Base-by-base conservation (phyloP, 1,140 invertebrate genomes). In the Cotesia chilonis region DNA sequence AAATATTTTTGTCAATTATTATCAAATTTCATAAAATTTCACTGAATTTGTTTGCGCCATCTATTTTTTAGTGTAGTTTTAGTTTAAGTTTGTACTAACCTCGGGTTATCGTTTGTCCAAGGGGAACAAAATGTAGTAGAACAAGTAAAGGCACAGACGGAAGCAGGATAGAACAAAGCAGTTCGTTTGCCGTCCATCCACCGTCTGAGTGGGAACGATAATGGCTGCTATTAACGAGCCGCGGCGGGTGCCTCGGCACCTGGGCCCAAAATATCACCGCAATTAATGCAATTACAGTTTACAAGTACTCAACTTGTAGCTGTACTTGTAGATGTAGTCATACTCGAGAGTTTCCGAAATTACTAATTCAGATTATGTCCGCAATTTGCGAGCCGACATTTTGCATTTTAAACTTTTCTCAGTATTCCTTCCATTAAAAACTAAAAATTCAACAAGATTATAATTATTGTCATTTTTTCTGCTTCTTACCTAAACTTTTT, bases 271-370 rank as follows among this genome's bases (percentile, higher is more conserved):
- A 86, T 86, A 85, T 85, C 83, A 82, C 83, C 82, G 78, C 84
- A 84, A 86, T 84, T 84, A 85, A 86, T 82, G 84, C 84, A 86
- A 86, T 86, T 86, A 86, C 82, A 85, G 83, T 84, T 84, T 86
- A 83, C 83, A 84, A 86, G 83, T 83, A 78, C 78, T 80, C 82
- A 79, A 80, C 75, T 70, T 79, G 76, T 74, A 74, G 74, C 71
- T 68, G 72, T 72, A 20, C 20, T 47, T 75, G 20, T 28, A 60
- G 76, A 80, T 77, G 79, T 78, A 79, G 70, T 68, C 54, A 71
- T 17, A 28, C 14, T 20, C 59, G 35, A 14, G n/a, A 36, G 47
- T 37, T 14, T 41, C 68, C 71, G 6, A 47, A 47, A 77, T 82
- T 79, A 82, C 76, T 81, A 80, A 83, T 83, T 82, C 81, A 82